Conservation (phyloP, 2,113 vertebrate species). For the Proterorhinus semilunaris region DNA sequence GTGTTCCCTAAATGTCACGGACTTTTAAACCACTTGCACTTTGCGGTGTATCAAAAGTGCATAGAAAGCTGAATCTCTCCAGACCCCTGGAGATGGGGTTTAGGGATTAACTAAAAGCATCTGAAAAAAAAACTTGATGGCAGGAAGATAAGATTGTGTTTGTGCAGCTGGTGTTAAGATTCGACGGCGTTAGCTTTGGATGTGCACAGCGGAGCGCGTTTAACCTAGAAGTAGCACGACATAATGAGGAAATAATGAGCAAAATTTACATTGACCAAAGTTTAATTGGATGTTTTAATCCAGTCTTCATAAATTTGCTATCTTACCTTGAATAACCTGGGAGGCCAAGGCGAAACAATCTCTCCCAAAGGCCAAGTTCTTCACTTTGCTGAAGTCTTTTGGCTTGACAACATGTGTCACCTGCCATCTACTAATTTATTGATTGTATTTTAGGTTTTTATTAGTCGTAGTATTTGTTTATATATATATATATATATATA, state of each 20-base stretch:
- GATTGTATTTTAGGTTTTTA: no score
- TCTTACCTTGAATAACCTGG: background rate
- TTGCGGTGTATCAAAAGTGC: conserved; percentile 1
- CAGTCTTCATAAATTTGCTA: background rate
- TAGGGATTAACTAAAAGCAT: background rate
- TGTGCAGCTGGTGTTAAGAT: background rate
- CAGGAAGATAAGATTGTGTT: background rate
- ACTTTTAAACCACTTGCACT: conserved; percentile 26
- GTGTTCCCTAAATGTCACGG: conserved; percentile 50
- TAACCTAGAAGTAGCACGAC: background rate
- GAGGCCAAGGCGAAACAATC: background rate
- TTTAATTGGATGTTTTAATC: conserved; percentile 3
- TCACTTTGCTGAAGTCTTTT: no score
- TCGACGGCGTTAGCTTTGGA: background rate
- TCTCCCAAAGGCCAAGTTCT: background rate
- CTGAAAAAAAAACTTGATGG: background rate
- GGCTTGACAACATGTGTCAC: no score
- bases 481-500: no score
- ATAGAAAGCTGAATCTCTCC: background rate
- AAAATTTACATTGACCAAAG: conserved; percentile 8
- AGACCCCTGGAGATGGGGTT: background rate
- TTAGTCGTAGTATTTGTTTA: no score
- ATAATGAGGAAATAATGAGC: conserved; percentile 1
- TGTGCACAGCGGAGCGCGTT: background rate
- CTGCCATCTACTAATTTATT: no score